Percentiles rank a stretch among this genome's conserved stretches.
Evolutionary conservation across 2,888 invertebrate genomes (phyloP).

Genomic region (Nymphalis urticae): DNA sequence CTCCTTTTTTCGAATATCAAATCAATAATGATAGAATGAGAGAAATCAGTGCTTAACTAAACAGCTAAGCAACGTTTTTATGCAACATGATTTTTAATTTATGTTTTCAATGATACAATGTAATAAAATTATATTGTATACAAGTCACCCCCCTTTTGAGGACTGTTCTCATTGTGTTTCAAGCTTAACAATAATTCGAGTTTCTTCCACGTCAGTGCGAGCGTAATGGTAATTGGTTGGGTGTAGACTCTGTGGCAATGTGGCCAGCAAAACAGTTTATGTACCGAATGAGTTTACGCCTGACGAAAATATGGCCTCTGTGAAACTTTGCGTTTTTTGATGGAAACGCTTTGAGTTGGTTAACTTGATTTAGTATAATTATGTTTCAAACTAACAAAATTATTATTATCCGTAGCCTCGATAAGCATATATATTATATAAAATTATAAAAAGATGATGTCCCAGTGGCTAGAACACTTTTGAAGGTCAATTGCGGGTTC

Average conservation of each 20-base stretch:
- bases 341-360: background rate
- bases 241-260: constrained; percentile 54
- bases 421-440: too few relatives aligned
- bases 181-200: constrained; percentile 61
- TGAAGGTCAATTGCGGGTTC: too few relatives aligned
- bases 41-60: too few relatives aligned
- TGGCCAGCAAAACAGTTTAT: constrained; percentile 48
- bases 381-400: background rate
- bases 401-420: background rate
- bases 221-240: constrained; percentile 71
- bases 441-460: too few relatives aligned
- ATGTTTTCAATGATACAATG: too few relatives aligned
- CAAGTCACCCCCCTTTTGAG: background rate
- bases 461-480: too few relatives aligned
- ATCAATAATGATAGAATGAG: too few relatives aligned
- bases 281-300: constrained; percentile 16
- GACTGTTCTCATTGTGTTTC: constrained; percentile 35
- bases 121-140: constrained; percentile 11
- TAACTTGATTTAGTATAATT: background rate
- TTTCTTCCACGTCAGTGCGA: constrained; percentile 62
- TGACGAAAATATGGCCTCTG: constrained; percentile 1
- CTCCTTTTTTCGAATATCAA: too few relatives aligned
- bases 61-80: too few relatives aligned
- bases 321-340: constrained; percentile 1
- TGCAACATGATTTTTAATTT: too few relatives aligned